These are phyloP conservation scores for Naja naja DNA, from an alignment of 2,113 vertebrate species.

Conservation along the genomic window DNA sequence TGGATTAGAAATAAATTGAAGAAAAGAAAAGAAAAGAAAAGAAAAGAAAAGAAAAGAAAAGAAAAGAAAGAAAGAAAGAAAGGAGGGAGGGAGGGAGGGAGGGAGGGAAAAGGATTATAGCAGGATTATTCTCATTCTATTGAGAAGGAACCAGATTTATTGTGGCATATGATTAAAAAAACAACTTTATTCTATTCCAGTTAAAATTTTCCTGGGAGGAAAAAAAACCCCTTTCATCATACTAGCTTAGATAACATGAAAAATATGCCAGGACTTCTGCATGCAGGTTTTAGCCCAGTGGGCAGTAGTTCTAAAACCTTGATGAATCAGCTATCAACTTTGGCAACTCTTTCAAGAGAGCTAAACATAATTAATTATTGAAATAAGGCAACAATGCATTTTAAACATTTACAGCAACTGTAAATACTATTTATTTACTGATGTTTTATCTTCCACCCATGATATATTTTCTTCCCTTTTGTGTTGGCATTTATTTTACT, in stretches of 20 bases:
- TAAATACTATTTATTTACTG: neutral
- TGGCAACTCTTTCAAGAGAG: neutral
- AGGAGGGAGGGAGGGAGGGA: fast-evolving
- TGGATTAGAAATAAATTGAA: neutral
- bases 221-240: neutral
- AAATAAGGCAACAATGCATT: neutral
- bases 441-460: neutral
- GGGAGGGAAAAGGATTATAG: neutral
- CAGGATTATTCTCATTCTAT: neutral
- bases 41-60: no score
- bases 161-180: neutral
- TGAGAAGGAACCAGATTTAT: neutral
- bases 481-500: neutral
- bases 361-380: neutral
- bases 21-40: no score
- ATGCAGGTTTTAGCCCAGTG: neutral
- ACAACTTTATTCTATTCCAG: neutral
- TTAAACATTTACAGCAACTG: neutral
- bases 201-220: neutral
- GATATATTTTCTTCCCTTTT: neutral
- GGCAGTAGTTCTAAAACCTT: neutral
- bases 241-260: neutral
- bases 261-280: neutral
- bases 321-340: neutral
- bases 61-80: no score